A percentile compares a stretch with the other conserved stretches of the same genome.
Conservation (phyloP, 2,888 invertebrate genomes). For the Odontomyia ornata region DNA sequence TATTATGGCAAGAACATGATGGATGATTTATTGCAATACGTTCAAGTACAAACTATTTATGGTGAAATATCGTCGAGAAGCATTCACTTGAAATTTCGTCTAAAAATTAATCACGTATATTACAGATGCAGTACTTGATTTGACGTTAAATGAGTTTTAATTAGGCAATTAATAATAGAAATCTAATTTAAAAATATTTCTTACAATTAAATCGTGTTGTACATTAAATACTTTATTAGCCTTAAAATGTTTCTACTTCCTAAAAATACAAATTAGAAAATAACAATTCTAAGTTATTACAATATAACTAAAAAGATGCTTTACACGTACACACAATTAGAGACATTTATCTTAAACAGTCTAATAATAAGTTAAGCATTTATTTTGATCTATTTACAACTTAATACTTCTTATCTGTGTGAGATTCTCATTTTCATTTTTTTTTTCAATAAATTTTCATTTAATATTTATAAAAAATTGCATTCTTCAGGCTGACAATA, state of each 20-base stretch:
- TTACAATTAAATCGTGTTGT: constrained; percentile 39
- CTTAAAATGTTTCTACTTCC: constrained; percentile 44
- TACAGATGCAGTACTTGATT: constrained; percentile 32
- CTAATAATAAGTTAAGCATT: constrained; percentile 48
- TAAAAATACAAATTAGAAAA: constrained; percentile 40
- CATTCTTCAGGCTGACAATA: constrained; percentile 42
- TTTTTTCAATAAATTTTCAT: constrained; percentile 19
- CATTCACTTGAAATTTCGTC: not conserved
- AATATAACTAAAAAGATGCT: constrained; percentile 46
- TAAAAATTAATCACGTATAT: constrained; percentile 27
- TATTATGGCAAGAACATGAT: constrained; percentile 48
- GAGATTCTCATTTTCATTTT: constrained; percentile 26
- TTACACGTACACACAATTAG: constrained; percentile 48
- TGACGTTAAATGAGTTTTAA: constrained; percentile 27
- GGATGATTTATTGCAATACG: not conserved
- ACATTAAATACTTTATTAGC: constrained; percentile 45
- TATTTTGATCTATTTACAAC: constrained; percentile 46
- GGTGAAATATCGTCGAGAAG: not conserved
- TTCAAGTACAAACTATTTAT: not conserved
- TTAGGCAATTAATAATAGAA: constrained; percentile 21
- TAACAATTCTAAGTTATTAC: constrained; percentile 40
- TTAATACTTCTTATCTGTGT: constrained; percentile 46
- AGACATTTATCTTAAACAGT: constrained; percentile 43
- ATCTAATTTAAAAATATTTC: constrained; percentile 28
- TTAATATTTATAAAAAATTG: constrained; percentile 34